Conservation (phyloP, 2,797 vertebrate genomes). For the Heteromormyrus szaboi region DNA sequence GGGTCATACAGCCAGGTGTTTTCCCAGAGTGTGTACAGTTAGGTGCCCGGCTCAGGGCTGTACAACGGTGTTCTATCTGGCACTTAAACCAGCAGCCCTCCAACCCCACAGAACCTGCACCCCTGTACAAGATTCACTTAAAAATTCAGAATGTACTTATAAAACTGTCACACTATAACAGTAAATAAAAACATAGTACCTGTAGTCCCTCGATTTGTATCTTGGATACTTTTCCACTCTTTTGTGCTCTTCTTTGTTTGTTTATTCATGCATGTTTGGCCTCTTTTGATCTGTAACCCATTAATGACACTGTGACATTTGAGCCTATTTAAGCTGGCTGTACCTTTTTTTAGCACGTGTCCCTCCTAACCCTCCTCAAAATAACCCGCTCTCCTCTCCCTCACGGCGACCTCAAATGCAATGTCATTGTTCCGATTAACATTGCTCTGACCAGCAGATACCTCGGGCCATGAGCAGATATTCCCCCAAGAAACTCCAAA, state of each 20-base stretch:
- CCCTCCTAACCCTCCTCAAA: not conserved
- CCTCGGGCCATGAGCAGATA: slow-evolving; percentile 10
- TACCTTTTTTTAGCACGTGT: not conserved
- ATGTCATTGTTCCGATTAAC: slow-evolving; percentile 28
- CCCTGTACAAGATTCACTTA: not conserved
- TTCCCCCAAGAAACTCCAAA: slow-evolving; percentile 18
- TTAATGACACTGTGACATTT: not conserved
- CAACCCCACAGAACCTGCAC: not conserved
- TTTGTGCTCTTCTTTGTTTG: not conserved
- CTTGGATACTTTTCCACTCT: not conserved
- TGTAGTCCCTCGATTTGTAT: not conserved
- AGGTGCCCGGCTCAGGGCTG: not conserved
- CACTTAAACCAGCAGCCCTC: not conserved
- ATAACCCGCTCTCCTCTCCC: not conserved
- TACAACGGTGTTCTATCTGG: not conserved
- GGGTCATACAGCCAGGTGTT: not conserved
- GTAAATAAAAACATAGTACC: not conserved
- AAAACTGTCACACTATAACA: not conserved
- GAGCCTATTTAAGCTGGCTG: not conserved
- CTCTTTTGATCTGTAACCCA: not conserved
- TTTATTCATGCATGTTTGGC: not conserved
- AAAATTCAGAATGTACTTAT: not conserved
- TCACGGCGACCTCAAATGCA: slow-evolving; percentile 25
- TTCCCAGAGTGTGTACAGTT: not conserved
- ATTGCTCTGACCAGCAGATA: slow-evolving; percentile 23